Conservation (phyloP, 2,797 vertebrate species). For the Capromys pilorides region DNA sequence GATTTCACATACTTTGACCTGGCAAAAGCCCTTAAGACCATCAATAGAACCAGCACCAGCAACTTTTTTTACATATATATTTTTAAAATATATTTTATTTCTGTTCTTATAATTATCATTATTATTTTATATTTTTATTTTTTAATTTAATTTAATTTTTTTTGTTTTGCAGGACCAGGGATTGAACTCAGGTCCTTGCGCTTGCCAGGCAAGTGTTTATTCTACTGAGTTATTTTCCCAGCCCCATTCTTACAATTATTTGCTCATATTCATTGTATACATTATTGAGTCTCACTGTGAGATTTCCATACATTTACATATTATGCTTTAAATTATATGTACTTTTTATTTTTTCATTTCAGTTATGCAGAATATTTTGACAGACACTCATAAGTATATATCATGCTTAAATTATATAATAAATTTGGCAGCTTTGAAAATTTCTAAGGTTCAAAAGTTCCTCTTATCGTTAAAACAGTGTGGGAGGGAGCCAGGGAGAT, state of each 20-base stretch:
- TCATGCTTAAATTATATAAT: not conserved
- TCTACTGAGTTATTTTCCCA: too few species aligned
- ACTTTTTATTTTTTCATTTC: not conserved
- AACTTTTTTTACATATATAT: not conserved
- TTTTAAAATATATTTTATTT: not conserved
- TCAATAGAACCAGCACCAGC: not conserved
- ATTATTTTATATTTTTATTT: too few species aligned
- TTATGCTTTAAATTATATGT: not conserved
- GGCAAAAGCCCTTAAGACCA: not conserved
- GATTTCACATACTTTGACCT: not conserved
- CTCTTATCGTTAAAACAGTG: not conserved
- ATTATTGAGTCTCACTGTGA: not conserved
- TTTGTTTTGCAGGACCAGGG: too few species aligned
- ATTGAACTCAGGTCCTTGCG: too few species aligned
- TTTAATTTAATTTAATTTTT: too few species aligned
- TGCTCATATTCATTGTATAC: not conserved
- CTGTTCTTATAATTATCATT: not conserved
- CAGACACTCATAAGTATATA: not conserved
- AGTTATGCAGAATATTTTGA: not conserved
- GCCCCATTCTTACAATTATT: not conserved
- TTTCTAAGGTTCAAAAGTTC: constrained; percentile 35
- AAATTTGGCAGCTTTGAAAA: constrained; percentile 23
- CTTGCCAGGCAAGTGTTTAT: too few species aligned
- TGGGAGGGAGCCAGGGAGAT: too few species aligned
- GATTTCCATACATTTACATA: not conserved